Evolutionary conservation across 2,888 invertebrate genomes (phyloP).

Genomic region (Acanthosepion lycidas): DNA sequence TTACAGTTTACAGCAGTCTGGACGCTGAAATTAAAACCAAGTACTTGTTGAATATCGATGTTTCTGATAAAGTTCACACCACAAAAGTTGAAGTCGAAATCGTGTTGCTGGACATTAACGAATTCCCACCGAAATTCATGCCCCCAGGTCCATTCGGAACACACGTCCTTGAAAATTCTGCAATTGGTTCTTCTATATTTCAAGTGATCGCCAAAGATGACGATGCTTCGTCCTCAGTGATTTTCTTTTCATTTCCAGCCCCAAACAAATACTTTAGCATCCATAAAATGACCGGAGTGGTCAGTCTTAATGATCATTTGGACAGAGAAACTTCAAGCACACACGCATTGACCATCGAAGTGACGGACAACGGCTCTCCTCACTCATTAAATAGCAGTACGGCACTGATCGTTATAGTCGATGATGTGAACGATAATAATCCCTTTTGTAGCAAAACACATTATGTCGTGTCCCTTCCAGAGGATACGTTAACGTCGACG

Average conservation of each 20-base stretch:
- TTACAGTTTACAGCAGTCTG: background rate
- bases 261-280: slow-evolving; percentile 48
- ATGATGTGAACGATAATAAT: slow-evolving; percentile 50
- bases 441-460: slow-evolving; percentile 46
- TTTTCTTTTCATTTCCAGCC: slow-evolving; percentile 42
- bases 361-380: slow-evolving; percentile 51
- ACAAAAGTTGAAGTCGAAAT: background rate
- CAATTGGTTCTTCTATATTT: slow-evolving; percentile 57
- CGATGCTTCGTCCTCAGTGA: background rate
- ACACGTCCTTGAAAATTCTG: slow-evolving; percentile 53
- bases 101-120: background rate
- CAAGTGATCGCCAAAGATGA: slow-evolving; percentile 59
- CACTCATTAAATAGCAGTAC: slow-evolving; percentile 42
- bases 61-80: background rate
- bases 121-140: background rate
- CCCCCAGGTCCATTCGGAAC: background rate
- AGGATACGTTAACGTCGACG: background rate
- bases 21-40: background rate
- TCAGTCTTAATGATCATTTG: slow-evolving; percentile 20
- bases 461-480: background rate
- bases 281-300: slow-evolving; percentile 44
- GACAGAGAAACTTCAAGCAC: slow-evolving; percentile 47
- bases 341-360: slow-evolving; percentile 50
- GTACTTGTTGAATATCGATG: background rate
- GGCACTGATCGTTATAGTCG: slow-evolving; percentile 39